Percentiles rank a stretch among this genome's conserved stretches.
phyloP scores from a whole-genome alignment of 2,797 vertebrate genomes.

The Perodicticus potto region DNA sequence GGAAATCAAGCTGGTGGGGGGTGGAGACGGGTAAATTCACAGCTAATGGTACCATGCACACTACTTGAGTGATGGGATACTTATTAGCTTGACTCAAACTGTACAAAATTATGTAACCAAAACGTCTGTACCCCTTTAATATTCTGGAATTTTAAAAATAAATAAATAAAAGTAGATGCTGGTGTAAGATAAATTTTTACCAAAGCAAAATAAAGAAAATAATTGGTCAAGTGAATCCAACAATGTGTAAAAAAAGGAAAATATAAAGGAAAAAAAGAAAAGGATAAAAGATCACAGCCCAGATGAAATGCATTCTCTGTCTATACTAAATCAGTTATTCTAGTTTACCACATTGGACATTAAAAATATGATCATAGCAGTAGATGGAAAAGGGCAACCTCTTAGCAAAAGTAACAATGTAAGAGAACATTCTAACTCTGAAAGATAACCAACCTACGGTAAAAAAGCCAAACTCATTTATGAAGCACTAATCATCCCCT shows the following conservation, averaged over 20 bases:
- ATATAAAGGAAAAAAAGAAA: background rate
- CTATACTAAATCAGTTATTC: background rate
- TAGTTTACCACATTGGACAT: background rate
- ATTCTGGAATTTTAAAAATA: no score
- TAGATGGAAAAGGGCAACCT: background rate
- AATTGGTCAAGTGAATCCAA: background rate
- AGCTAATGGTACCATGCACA: no score
- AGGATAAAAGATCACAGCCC: background rate
- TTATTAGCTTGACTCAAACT: no score
- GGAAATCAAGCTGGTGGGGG: no score
- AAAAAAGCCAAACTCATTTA: background rate
- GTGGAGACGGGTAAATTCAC: no score
- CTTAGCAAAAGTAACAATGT: background rate
- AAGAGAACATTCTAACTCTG: background rate
- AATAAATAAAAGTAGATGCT: constrained; percentile 78
- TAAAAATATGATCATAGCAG: background rate
- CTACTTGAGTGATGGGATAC: no score
- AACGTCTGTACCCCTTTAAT: no score
- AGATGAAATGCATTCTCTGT: background rate
- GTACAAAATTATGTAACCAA: no score
- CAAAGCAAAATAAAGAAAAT: constrained; percentile 56
- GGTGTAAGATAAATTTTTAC: constrained; percentile 82
- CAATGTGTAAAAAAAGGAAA: background rate
- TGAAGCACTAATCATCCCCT: background rate
- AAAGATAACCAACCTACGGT: background rate